Base-by-base conservation (phyloP, 2,888 invertebrate species). In the Troides helena region DNA sequence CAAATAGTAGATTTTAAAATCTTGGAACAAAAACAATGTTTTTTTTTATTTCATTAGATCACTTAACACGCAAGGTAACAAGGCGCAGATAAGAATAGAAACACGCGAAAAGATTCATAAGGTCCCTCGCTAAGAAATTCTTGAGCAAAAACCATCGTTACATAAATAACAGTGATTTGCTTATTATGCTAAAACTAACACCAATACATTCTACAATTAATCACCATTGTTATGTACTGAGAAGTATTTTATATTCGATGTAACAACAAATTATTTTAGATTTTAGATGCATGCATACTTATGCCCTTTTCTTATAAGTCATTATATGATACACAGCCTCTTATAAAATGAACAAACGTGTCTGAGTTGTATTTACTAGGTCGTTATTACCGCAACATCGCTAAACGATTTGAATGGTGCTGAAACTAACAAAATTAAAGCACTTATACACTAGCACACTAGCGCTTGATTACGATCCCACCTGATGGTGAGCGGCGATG, bases 51-150 rank as follows among this genome's bases (percentile, higher is more conserved):
- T 65, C 59, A 60, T 67, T 61, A 53, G 36, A 61, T 53, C 53
- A 61, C 50, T 61, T 67, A 62, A 58, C 43, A 62, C 62, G 46
- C 43, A 57, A 56, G 30, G 62, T 25, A 21, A 21, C 21, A 21
- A 21, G 67, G 23, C 62, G 18, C 36, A 57, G 62, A 62, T 67
- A 62, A 67, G 67, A 67, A 67, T 62, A 67, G 67, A 62, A 61
- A 62, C 67, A 62, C 56, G 67, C 67, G 57, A 62, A 67, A 56
- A 67, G 67, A 62, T 67, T 43, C 43, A 62, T 57, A 43, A 61
- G 39, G 57, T 46, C 53, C 23, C 61, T 61, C 61, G 36, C 50
- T 61, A 61, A 61, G 39, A 67, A 50, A 50, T 50, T 50, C 14
- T 14, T 50, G 18, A 5, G 50, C 17, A 30, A 30, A 50, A 18